These are phyloP conservation scores for Thysanoteuthis rhombus DNA, from an alignment of 2,888 invertebrate species.

Conservation along the genomic window DNA sequence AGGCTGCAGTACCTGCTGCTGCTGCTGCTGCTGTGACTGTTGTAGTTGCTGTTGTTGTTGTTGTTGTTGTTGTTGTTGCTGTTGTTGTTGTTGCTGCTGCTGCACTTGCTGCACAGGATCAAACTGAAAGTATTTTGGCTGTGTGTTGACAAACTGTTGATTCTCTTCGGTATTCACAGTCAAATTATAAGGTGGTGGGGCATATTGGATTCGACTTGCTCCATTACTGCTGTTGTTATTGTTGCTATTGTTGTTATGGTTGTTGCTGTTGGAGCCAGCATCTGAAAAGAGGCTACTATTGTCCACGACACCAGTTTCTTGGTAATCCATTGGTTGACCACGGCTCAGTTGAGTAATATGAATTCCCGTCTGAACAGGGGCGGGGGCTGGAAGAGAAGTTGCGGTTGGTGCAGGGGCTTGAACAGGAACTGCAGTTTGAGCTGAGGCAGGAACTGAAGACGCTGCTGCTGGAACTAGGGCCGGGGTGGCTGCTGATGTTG, in stretches of 20 bases:
- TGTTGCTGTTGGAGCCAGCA: constrained; percentile 65
- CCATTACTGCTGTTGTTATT: constrained; percentile 41
- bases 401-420: constrained; percentile 19
- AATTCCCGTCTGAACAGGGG: constrained; percentile 20
- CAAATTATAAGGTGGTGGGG: constrained; percentile 27
- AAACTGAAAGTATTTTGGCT: constrained; percentile 40
- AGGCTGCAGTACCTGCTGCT: constrained; percentile 35
- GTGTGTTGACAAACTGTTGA: constrained; percentile 36
- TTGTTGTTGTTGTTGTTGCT: constrained; percentile 34
- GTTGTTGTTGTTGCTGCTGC: constrained; percentile 35
- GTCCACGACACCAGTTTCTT: constrained; percentile 18
- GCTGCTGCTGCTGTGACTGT: constrained; percentile 35
- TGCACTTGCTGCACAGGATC: constrained; percentile 37
- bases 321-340: constrained; percentile 18
- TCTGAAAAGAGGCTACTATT: background rate
- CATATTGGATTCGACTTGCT: constrained; percentile 19
- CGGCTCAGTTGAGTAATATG: background rate
- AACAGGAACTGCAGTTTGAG: constrained; percentile 27
- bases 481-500: constrained; percentile 30
- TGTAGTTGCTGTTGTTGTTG: constrained; percentile 34
- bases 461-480: background rate
- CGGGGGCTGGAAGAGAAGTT: background rate
- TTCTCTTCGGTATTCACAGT: background rate
- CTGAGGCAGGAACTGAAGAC: background rate
- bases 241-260: constrained; percentile 42